A percentile compares a stretch with the other conserved stretches of the same genome.
Evolutionary conservation across 2,797 vertebrate species (phyloP).

Genomic region (Halcyon chelicuti): DNA sequence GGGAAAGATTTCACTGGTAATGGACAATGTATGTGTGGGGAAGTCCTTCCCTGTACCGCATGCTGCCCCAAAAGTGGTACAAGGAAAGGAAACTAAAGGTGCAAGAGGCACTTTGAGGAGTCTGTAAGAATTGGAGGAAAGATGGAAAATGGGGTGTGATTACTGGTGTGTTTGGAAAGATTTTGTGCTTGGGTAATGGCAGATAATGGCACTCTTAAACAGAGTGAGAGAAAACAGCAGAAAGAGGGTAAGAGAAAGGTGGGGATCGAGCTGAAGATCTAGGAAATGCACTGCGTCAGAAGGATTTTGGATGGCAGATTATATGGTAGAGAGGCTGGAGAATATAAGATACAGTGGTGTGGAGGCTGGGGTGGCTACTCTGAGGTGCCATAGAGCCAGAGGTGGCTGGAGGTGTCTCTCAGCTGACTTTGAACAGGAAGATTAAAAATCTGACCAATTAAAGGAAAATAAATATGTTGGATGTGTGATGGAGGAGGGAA

Average conservation of each 20-base stretch:
- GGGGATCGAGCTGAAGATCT: neutral
- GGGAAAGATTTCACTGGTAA: neutral
- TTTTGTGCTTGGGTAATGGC: neutral
- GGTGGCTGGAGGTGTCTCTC: neutral
- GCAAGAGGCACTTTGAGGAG: neutral
- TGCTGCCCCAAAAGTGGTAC: neutral
- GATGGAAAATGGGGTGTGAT: neutral
- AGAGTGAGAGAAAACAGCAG: neutral
- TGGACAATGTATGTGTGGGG: neutral
- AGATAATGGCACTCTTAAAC: neutral
- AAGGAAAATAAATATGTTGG: neutral
- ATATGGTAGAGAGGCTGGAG: neutral
- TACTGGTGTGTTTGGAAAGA: neutral
- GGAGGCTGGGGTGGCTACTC: neutral
- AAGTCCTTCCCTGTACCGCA: neutral
- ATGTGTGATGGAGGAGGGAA: neutral
- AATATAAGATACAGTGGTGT: neutral
- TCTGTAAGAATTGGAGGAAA: neutral
- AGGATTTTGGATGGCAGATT: neutral
- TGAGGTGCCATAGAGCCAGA: neutral
- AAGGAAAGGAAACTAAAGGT: neutral
- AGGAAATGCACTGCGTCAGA: neutral
- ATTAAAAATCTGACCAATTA: neutral
- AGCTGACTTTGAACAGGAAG: neutral
- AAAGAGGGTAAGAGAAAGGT: neutral